Conservation (phyloP, 92 coral and sea anemone genomes). For the Parazoanthus swiftii region DNA sequence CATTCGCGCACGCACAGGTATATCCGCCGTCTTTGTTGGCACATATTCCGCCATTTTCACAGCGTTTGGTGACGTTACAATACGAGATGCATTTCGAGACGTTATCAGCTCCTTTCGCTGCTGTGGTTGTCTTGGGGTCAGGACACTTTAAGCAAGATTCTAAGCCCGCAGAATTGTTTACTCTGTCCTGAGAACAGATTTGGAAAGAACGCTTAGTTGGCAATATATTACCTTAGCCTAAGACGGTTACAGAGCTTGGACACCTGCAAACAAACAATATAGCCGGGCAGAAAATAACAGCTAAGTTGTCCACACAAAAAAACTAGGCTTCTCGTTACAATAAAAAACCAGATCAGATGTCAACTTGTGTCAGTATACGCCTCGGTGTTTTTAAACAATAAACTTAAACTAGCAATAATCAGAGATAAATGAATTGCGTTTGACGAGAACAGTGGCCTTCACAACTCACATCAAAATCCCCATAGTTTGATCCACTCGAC, state of each 20-base stretch:
- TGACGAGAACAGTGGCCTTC: too few relatives aligned
- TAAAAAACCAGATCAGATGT: too few relatives aligned
- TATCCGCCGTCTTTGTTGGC: slow-evolving; percentile 38
- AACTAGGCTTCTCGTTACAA: too few relatives aligned
- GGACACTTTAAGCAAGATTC: slow-evolving; percentile 51
- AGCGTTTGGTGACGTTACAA: slow-evolving; percentile 46
- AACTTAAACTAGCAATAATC: too few relatives aligned
- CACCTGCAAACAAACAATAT: neutral
- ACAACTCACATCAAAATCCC: too few relatives aligned
- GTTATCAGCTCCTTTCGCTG: slow-evolving; percentile 33
- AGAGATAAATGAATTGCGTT: too few relatives aligned
- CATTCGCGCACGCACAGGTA: slow-evolving; percentile 44
- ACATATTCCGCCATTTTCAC: slow-evolving; percentile 57
- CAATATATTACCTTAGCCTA: neutral
- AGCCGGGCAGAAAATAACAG: too few relatives aligned
- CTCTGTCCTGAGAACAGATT: slow-evolving; percentile 16
- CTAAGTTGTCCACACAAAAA: too few relatives aligned
- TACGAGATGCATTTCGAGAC: slow-evolving; percentile 51
- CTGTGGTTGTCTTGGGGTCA: slow-evolving; percentile 43
- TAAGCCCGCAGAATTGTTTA: neutral
- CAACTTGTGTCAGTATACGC: too few relatives aligned
- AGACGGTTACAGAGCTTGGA: neutral
- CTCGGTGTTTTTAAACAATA: too few relatives aligned
- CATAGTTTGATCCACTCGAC: too few relatives aligned
- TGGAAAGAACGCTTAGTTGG: neutral